Percentiles rank a stretch among this genome's conserved stretches.
phyloP scores from a whole-genome alignment of 2,797 vertebrate genomes.

The Oryzias sinensis region DNA sequence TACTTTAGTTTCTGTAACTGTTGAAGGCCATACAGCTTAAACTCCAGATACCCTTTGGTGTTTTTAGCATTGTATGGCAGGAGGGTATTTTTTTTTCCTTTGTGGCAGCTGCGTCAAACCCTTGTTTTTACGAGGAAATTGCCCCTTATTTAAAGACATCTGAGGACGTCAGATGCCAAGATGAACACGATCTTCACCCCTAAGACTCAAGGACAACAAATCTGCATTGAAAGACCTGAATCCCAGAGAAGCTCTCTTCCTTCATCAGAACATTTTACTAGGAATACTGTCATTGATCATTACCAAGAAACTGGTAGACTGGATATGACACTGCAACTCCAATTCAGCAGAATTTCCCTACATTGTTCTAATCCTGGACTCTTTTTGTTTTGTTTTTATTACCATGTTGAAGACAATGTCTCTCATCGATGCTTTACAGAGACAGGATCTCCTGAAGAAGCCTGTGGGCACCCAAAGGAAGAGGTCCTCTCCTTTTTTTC shows the following conservation, averaged over 20 bases:
- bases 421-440: constrained; percentile 29
- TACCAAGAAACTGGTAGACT: constrained; percentile 33
- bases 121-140: constrained; percentile 29
- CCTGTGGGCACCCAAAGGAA: constrained; percentile 59
- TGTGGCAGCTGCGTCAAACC: constrained; percentile 14
- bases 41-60: neutral
- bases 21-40: neutral
- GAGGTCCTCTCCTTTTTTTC: constrained; percentile 46
- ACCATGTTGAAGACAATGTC: constrained; percentile 4
- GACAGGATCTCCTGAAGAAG: constrained; percentile 52
- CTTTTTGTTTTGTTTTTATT: constrained; percentile 14
- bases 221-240: constrained; percentile 28
- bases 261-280: constrained; percentile 23
- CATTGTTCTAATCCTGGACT: constrained; percentile 48
- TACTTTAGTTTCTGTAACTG: neutral
- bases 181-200: constrained; percentile 5
- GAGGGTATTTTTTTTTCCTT: neutral
- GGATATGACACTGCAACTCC: constrained; percentile 28
- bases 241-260: constrained; percentile 36
- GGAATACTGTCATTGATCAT: constrained; percentile 32
- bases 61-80: constrained; percentile 32
- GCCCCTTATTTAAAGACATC: constrained; percentile 28
- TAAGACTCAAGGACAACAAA: constrained; percentile 41
- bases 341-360: constrained; percentile 9
- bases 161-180: constrained; percentile 16